phyloP scores from a whole-genome alignment of 2,888 invertebrate species.

The Sthenelais limicola region DNA sequence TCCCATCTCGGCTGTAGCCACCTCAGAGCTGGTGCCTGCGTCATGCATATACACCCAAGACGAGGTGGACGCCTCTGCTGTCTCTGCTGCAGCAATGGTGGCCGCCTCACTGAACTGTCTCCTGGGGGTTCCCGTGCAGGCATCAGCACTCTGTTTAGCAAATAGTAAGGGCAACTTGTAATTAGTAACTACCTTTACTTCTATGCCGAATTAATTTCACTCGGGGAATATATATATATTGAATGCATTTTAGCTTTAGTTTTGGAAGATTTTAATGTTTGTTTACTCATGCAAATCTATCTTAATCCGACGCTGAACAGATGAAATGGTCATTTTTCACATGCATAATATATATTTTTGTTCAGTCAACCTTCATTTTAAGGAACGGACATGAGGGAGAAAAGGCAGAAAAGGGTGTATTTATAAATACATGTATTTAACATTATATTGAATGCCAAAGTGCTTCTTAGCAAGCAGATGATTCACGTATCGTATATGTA shows the following conservation, averaged over 20 bases:
- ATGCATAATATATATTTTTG: no score
- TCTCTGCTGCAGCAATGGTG: not conserved
- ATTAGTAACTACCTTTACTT: no score
- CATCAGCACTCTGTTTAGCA: not conserved
- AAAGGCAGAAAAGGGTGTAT: not conserved
- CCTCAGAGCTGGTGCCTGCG: conserved; percentile 4
- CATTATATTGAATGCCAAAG: not conserved
- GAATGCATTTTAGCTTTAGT: no score
- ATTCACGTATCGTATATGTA: no score
- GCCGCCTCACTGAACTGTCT: not conserved
- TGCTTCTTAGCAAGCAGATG: not conserved
- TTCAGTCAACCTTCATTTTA: not conserved
- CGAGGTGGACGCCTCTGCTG: not conserved
- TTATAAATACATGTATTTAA: not conserved
- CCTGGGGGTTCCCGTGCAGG: not conserved
- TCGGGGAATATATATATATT: no score
- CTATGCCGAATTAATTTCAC: no score
- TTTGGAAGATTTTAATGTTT: no score
- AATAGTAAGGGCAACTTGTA: no score
- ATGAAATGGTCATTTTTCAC: no score
- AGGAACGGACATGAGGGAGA: not conserved
- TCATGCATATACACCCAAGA: not conserved
- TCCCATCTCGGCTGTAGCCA: conserved; percentile 10
- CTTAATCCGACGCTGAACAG: no score
- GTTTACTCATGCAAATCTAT: no score